These are phyloP conservation scores for Pararge aegeria DNA, from an alignment of 1,140 invertebrate genomes.

Conservation along the genomic window DNA sequence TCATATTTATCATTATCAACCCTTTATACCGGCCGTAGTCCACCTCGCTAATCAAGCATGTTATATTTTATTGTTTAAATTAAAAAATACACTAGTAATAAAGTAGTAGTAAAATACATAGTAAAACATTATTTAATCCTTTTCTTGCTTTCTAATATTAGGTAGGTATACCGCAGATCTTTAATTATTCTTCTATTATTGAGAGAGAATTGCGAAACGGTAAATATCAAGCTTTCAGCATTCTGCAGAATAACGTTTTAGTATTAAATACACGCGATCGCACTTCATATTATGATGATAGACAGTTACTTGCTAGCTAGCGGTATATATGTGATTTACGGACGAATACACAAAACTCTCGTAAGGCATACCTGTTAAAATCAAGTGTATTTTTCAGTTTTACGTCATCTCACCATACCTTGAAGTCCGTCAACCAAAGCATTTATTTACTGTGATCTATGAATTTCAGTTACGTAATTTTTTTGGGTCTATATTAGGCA, in stretches of 20 bases:
- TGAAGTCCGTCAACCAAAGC: too few relatives aligned
- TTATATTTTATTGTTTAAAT: too few relatives aligned
- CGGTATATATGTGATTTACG: slow-evolving; percentile 2
- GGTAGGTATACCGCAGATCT: background rate
- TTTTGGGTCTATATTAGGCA: too few relatives aligned
- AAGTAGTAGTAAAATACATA: too few relatives aligned
- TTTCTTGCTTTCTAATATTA: background rate
- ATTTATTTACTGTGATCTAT: too few relatives aligned
- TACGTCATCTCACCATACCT: too few relatives aligned
- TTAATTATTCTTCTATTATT: slow-evolving; percentile 4
- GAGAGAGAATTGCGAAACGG: slow-evolving; percentile 14
- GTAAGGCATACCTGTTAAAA: slow-evolving; percentile 7
- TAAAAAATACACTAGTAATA: too few relatives aligned
- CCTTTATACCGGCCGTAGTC: too few relatives aligned
- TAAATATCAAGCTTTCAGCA: slow-evolving; percentile 18
- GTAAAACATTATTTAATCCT: background rate
- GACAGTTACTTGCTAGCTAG: slow-evolving; percentile 27
- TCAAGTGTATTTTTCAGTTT: too few relatives aligned
- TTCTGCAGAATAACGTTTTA: slow-evolving; percentile 20
- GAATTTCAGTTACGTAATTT: too few relatives aligned
- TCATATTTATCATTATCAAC: too few relatives aligned
- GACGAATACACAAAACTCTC: background rate
- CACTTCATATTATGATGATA: slow-evolving; percentile 12
- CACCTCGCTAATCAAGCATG: too few relatives aligned
- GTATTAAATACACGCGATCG: slow-evolving; percentile 16